These are phyloP conservation scores for Maconellicoccus hirsutus DNA, from an alignment of 1,140 invertebrate genomes.

Conservation along the genomic window DNA sequence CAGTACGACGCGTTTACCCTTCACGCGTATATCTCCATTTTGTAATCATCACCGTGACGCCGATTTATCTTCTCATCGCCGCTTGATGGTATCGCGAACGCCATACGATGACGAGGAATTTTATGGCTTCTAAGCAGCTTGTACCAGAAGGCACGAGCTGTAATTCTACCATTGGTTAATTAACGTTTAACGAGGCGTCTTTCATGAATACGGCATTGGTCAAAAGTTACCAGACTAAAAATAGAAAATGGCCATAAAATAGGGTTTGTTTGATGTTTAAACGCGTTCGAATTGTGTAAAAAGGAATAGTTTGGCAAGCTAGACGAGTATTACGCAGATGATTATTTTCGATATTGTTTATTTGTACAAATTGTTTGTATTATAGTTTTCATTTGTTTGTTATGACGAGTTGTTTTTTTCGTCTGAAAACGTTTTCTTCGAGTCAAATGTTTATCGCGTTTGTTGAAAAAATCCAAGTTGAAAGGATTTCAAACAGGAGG, in stretches of 20 bases:
- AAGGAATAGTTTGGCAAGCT: background rate
- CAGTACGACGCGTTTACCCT: too few species aligned
- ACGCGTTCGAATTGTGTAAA: background rate
- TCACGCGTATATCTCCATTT: too few species aligned
- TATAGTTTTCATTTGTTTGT: too few species aligned
- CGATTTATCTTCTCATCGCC: too few species aligned
- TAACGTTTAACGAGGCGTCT: background rate
- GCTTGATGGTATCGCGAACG: background rate
- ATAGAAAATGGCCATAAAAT: background rate
- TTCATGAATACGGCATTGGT: background rate
- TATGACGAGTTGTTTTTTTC: too few species aligned
- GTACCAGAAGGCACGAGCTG: background rate
- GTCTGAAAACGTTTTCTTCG: too few species aligned
- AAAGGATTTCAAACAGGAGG: too few species aligned
- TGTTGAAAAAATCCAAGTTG: too few species aligned
- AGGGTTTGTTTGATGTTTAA: background rate
- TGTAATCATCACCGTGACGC: too few species aligned
- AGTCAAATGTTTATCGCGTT: too few species aligned
- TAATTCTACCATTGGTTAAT: slow-evolving; percentile 9
- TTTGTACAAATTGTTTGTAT: background rate
- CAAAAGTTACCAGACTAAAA: background rate
- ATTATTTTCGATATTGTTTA: background rate
- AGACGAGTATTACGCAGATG: background rate
- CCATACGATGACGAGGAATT: background rate
- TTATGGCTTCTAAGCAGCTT: background rate